Conservation (phyloP, 2,797 vertebrate genomes). For the Silurus aristotelis region DNA sequence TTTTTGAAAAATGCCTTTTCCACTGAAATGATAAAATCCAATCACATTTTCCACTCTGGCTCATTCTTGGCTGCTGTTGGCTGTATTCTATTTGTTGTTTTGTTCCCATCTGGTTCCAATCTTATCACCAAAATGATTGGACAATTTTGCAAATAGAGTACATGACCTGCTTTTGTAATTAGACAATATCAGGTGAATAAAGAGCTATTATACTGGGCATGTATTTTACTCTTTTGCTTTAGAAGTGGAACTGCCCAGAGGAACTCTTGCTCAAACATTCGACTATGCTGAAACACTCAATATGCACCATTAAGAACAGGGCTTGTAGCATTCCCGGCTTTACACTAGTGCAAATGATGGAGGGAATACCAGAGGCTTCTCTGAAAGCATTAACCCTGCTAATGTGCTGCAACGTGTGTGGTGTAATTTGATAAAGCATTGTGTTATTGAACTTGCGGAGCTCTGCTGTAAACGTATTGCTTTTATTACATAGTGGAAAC, state of each 20-base stretch:
- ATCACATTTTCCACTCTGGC: not conserved
- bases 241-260: not conserved
- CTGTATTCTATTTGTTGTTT: not conserved
- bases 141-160: not conserved
- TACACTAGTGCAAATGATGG: not conserved
- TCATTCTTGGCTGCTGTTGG: not conserved
- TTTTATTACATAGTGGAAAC: slow-evolving; percentile 9
- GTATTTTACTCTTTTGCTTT: not conserved
- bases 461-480: slow-evolving; percentile 18
- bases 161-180: not conserved
- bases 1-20: not conserved
- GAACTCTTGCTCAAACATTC: slow-evolving; percentile 30
- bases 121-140: not conserved
- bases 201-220: not conserved
- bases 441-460: slow-evolving; percentile 10
- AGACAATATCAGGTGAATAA: not conserved
- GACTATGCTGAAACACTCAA: slow-evolving; percentile 21
- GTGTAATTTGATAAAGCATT: slow-evolving; percentile 16
- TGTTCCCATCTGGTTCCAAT: not conserved
- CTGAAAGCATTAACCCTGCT: not conserved
- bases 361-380: slow-evolving; percentile 12
- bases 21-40: slow-evolving; percentile 9
- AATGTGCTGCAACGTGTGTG: not conserved
- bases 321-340: not conserved
- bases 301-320: slow-evolving; percentile 16